A percentile compares a stretch with the other conserved stretches of the same genome.
Conservation (phyloP, 2,888 invertebrate genomes). For the Falcaria lacertinaria region DNA sequence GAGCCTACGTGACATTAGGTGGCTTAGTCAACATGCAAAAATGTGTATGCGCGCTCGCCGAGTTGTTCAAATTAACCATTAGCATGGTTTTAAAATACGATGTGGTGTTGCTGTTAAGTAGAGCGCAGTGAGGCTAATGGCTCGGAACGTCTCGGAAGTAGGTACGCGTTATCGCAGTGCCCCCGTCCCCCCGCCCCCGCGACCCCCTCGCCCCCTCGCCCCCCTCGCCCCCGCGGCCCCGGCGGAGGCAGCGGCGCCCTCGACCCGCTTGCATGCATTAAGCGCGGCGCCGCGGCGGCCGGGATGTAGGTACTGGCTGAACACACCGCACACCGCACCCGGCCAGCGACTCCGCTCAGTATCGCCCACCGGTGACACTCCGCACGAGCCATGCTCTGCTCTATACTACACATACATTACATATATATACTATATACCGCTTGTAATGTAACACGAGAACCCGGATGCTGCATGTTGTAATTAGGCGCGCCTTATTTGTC, state of each 20-base stretch:
- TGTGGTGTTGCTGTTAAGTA: slow-evolving; percentile 29
- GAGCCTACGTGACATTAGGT: slow-evolving; percentile 7
- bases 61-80: slow-evolving; percentile 5
- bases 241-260: slow-evolving; percentile 24
- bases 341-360: background rate
- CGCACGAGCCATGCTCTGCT: too few relatives aligned
- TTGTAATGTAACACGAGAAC: too few relatives aligned
- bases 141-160: slow-evolving; percentile 67
- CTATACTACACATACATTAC: too few relatives aligned
- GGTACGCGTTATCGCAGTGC: slow-evolving; percentile 44
- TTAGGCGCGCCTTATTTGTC: too few relatives aligned
- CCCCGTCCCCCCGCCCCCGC: slow-evolving; percentile 13
- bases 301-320: slow-evolving; percentile 4
- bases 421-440: too few relatives aligned
- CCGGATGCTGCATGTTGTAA: background rate
- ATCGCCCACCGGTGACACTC: too few relatives aligned
- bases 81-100: slow-evolving; percentile 15
- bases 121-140: slow-evolving; percentile 60
- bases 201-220: slow-evolving; percentile 11
- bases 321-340: background rate
- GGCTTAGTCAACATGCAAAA: slow-evolving; percentile 3
- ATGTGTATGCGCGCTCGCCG: slow-evolving; percentile 1
- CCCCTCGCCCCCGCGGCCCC: slow-evolving; percentile 11
- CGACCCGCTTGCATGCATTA: slow-evolving; percentile 53
- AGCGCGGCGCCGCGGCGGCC: slow-evolving; percentile 8